A percentile compares a stretch with the other conserved stretches of the same genome.
Evolutionary conservation across 92 coral and sea anemone genomes (phyloP).

Genomic region (Parazoanthus swiftii): DNA sequence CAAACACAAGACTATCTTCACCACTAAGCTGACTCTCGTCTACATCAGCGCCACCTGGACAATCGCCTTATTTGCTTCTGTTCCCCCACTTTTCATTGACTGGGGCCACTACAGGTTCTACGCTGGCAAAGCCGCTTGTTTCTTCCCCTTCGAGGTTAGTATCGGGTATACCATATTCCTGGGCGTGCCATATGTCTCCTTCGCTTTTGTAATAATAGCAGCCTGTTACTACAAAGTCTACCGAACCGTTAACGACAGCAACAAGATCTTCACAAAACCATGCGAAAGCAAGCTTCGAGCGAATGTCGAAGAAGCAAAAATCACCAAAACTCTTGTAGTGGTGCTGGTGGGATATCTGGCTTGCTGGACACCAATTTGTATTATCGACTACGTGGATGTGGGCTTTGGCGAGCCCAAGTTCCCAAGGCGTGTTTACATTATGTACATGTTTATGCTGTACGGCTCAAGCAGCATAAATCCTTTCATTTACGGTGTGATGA

Average conservation of each 20-base stretch:
- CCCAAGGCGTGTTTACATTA: slow-evolving; percentile 31
- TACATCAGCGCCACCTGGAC: slow-evolving; percentile 31
- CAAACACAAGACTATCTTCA: slow-evolving; percentile 30
- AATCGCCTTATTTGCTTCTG: slow-evolving; percentile 32
- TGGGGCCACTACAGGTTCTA: slow-evolving; percentile 39
- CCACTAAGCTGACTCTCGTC: background rate
- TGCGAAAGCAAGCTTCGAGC: slow-evolving; percentile 26
- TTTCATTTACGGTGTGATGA: slow-evolving; percentile 38
- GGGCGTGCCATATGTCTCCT: slow-evolving; percentile 16
- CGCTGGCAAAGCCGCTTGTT: slow-evolving; percentile 34
- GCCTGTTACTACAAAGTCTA: slow-evolving; percentile 32
- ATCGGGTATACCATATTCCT: slow-evolving; percentile 29
- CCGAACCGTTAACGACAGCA: slow-evolving; percentile 24
- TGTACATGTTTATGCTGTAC: slow-evolving; percentile 32
- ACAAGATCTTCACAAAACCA: slow-evolving; percentile 21
- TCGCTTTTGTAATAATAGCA: slow-evolving; percentile 32
- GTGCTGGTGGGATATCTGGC: slow-evolving; percentile 27
- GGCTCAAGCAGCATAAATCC: slow-evolving; percentile 43
- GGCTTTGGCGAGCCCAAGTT: slow-evolving; percentile 20
- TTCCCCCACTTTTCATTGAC: slow-evolving; percentile 29
- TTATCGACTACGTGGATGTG: slow-evolving; percentile 37
- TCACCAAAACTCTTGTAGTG: slow-evolving; percentile 34
- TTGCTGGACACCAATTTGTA: slow-evolving; percentile 36
- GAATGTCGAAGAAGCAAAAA: slow-evolving; percentile 40
- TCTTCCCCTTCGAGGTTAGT: slow-evolving; percentile 39